These are phyloP conservation scores for Oegoconia quadripuncta DNA, from an alignment of 2,888 invertebrate species.

Conservation along the genomic window DNA sequence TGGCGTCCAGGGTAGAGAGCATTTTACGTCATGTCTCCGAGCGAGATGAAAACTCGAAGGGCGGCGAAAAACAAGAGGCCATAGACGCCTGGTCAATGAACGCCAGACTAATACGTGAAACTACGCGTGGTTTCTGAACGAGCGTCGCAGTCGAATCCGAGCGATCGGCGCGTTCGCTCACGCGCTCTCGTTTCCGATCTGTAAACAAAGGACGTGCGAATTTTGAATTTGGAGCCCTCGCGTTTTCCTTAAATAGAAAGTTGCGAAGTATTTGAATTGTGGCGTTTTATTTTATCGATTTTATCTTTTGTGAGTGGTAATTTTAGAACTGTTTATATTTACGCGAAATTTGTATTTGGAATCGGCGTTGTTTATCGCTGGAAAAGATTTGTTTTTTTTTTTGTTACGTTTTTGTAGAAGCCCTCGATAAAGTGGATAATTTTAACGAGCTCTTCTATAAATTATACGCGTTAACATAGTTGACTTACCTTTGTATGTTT, in stretches of 20 bases:
- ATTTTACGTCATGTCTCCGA: background rate
- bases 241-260: background rate
- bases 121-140: background rate
- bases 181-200: slow-evolving; percentile 24
- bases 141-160: slow-evolving; percentile 30
- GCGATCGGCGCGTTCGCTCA: slow-evolving; percentile 22
- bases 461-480: slow-evolving; percentile 1
- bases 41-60: slow-evolving; percentile 16
- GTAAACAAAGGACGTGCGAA: slow-evolving; percentile 35
- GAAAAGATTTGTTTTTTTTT: too few relatives aligned
- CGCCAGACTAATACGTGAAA: slow-evolving; percentile 14
- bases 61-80: slow-evolving; percentile 26
- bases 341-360: too few relatives aligned
- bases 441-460: background rate
- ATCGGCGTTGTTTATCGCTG: too few relatives aligned
- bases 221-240: slow-evolving; percentile 1
- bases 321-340: too few relatives aligned
- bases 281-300: background rate
- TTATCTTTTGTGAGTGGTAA: background rate
- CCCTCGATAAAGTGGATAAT: background rate
- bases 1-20: slow-evolving; percentile 1
- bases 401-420: too few relatives aligned
- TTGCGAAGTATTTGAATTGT: background rate
- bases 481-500: too few relatives aligned
- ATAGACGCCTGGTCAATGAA: slow-evolving; percentile 29